Evolutionary conservation across 2,797 vertebrate genomes (phyloP).

Genomic region (Pangasius larnaudii): DNA sequence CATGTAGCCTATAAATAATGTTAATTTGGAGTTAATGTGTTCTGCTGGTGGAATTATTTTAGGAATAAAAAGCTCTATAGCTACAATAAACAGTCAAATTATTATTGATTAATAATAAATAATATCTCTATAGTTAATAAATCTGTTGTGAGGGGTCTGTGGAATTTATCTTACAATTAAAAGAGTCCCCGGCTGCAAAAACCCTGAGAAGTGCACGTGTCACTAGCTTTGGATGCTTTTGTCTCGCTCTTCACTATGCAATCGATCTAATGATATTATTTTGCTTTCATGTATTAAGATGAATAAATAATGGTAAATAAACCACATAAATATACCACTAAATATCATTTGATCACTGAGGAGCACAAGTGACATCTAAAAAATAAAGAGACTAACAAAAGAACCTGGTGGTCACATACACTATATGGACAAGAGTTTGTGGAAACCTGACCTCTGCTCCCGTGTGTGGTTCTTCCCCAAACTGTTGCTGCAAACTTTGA

Average conservation of each 20-base stretch:
- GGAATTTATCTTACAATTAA: not conserved
- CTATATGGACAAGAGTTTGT: not conserved
- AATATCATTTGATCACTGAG: not conserved
- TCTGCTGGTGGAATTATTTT: not conserved
- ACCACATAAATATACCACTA: not conserved
- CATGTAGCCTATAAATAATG: not conserved
- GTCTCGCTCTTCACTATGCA: not conserved
- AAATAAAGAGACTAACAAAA: not conserved
- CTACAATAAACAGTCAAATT: not conserved
- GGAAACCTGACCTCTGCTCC: not conserved
- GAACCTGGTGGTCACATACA: not conserved
- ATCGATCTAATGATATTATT: not conserved
- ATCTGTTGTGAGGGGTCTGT: not conserved
- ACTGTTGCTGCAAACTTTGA: not conserved
- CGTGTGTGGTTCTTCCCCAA: not conserved
- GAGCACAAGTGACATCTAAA: constrained; percentile 9
- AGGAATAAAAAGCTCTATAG: not conserved
- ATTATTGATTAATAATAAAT: not conserved
- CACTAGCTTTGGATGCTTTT: not conserved
- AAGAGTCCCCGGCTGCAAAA: not conserved
- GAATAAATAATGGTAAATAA: not conserved
- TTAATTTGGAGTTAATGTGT: not conserved
- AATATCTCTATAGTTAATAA: not conserved
- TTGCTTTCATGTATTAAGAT: not conserved
- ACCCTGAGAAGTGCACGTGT: not conserved